phyloP scores from a whole-genome alignment of 1,140 invertebrate genomes.

The Drosophila micromelanica region DNA sequence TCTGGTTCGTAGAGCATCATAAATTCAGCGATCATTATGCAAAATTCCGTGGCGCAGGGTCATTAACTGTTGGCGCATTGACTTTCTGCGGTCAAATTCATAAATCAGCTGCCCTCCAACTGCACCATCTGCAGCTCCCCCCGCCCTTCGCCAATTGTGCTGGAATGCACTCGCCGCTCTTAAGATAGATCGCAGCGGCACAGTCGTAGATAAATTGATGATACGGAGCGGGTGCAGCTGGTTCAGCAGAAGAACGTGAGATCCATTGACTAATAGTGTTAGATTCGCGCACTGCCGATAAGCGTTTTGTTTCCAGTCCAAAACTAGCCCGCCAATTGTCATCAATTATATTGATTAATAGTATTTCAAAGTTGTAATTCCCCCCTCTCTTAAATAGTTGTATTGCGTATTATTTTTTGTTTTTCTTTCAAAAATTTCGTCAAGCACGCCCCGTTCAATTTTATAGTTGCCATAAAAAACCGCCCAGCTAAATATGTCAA shows the following conservation, averaged over 20 bases:
- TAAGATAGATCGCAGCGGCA: slow-evolving; percentile 36
- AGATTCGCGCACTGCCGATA: slow-evolving; percentile 69
- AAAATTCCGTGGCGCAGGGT: slow-evolving; percentile 59
- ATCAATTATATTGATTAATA: slow-evolving; percentile 80
- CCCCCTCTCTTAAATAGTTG: slow-evolving; percentile 12
- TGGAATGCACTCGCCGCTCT: slow-evolving; percentile 64
- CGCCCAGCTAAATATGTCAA: slow-evolving; percentile 33
- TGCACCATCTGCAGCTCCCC: not conserved
- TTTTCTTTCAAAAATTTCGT: slow-evolving; percentile 7
- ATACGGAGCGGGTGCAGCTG: slow-evolving; percentile 59
- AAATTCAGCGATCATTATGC: slow-evolving; percentile 44
- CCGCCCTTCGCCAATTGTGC: slow-evolving; percentile 40
- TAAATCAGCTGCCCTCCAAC: slow-evolving; percentile 59
- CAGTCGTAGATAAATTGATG: slow-evolving; percentile 70
- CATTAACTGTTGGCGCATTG: slow-evolving; percentile 68
- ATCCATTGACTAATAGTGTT: slow-evolving; percentile 79
- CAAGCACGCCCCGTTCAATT: slow-evolving; percentile 33
- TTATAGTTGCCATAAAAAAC: slow-evolving; percentile 44
- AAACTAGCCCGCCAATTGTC: slow-evolving; percentile 62
- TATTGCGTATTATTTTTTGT: slow-evolving; percentile 2
- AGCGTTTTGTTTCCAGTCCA: slow-evolving; percentile 66
- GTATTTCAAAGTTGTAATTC: slow-evolving; percentile 27
- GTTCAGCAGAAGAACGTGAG: slow-evolving; percentile 1
- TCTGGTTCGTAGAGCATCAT: slow-evolving; percentile 10
- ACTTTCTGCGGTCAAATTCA: slow-evolving; percentile 73